Evolutionary conservation across 2,888 invertebrate genomes (phyloP).

Genomic region (Abrostola tripartita): DNA sequence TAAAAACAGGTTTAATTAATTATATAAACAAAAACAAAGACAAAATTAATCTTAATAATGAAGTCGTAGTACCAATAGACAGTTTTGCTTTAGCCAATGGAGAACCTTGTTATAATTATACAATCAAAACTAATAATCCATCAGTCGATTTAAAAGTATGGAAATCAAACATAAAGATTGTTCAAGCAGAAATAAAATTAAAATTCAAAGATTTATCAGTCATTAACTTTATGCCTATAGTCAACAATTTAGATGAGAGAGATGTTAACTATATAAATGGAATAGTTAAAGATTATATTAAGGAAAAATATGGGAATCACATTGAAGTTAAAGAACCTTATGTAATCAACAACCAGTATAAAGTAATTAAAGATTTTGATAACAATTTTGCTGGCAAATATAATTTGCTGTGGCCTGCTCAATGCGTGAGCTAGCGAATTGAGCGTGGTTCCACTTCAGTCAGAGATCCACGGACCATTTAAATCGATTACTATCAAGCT

Average conservation of each 20-base stretch:
- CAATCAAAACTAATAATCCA: slow-evolving; percentile 34
- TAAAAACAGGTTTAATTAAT: slow-evolving; percentile 26
- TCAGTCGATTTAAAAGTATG: slow-evolving; percentile 50
- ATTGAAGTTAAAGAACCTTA: slow-evolving; percentile 39
- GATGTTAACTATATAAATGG: slow-evolving; percentile 34
- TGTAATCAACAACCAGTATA: slow-evolving; percentile 30
- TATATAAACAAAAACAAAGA: slow-evolving; percentile 16
- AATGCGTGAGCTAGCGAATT: slow-evolving; percentile 9
- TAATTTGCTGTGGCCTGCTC: slow-evolving; percentile 51
- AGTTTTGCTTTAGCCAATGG: slow-evolving; percentile 36
- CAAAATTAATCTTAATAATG: slow-evolving; percentile 7
- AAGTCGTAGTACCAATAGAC: slow-evolving; percentile 32
- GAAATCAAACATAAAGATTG: slow-evolving; percentile 47
- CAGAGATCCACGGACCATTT: no score
- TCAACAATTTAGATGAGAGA: slow-evolving; percentile 26
- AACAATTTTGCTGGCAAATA: slow-evolving; percentile 11
- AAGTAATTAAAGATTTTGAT: slow-evolving; percentile 28
- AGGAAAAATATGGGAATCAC: slow-evolving; percentile 44
- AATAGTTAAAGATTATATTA: slow-evolving; percentile 39
- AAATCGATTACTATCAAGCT: no score
- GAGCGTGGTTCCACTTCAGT: background rate
- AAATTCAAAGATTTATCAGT: slow-evolving; percentile 42
- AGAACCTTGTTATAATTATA: background rate
- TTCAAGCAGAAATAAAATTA: slow-evolving; percentile 46
- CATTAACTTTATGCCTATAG: slow-evolving; percentile 53